Evolutionary conservation across 1,140 invertebrate species (phyloP).

Genomic region (Drosophila sucinea): DNA sequence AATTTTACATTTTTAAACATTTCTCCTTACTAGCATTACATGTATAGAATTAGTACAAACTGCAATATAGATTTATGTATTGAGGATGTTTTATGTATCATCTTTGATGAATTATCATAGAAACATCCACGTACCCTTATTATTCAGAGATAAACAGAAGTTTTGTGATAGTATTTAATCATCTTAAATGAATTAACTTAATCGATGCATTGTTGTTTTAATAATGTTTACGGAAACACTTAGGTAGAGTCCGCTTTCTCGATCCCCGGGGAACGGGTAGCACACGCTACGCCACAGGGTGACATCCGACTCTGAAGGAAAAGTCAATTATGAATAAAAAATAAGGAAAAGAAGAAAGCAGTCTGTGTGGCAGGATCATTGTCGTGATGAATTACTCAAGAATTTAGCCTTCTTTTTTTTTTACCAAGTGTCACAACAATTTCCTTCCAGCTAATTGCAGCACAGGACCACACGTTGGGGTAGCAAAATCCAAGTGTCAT

Average conservation of each 20-base stretch:
- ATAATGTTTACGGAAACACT: neutral
- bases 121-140: no score
- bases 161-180: no score
- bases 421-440: constrained; percentile 69
- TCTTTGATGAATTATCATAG: no score
- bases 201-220: neutral
- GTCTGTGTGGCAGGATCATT: constrained; percentile 42
- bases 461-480: constrained; percentile 61
- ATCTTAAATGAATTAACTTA: neutral
- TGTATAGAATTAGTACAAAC: no score
- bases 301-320: constrained; percentile 53
- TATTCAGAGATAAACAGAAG: no score
- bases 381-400: constrained; percentile 64
- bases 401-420: constrained; percentile 43
- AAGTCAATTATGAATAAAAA: constrained; percentile 28
- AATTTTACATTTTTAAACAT: no score
- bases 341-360: constrained; percentile 53
- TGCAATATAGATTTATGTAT: no score
- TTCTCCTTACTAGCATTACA: no score
- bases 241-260: constrained; percentile 1
- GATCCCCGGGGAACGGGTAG: constrained; percentile 44
- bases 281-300: constrained; percentile 69
- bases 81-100: no score
- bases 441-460: constrained; percentile 61
- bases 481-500: constrained; percentile 69